phyloP scores from a whole-genome alignment of 1,140 invertebrate species.

The Bombus terrestris region DNA sequence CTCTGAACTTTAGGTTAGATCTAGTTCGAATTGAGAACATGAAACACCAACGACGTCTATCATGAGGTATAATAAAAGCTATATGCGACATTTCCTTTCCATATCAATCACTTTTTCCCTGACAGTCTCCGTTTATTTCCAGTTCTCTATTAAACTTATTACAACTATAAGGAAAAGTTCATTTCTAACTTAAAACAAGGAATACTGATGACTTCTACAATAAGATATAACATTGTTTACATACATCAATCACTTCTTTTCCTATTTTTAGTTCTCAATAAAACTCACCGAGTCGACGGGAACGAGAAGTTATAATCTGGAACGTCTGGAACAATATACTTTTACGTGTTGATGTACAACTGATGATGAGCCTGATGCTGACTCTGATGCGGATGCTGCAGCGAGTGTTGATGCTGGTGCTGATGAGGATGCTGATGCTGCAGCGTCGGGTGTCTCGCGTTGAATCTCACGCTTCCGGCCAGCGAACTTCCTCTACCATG shows the following conservation, averaged over 20 bases:
- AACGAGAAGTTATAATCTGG: conserved; percentile 46
- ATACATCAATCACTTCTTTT: background rate
- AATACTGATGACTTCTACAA: too few species aligned
- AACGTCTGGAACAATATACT: conserved; percentile 18
- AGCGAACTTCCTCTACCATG: conserved; percentile 78
- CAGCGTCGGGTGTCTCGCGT: conserved; percentile 73
- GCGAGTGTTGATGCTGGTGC: conserved; percentile 67
- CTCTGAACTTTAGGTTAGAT: background rate
- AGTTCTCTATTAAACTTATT: background rate
- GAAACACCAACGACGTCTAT: background rate
- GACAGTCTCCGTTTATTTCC: background rate
- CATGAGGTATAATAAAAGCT: background rate
- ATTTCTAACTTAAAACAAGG: too few species aligned
- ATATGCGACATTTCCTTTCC: background rate
- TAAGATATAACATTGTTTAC: too few species aligned
- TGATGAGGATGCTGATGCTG: conserved; percentile 70
- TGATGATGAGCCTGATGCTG: conserved; percentile 71
- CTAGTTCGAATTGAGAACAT: background rate
- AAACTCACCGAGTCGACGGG: conserved; percentile 49
- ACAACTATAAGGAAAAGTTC: too few species aligned
- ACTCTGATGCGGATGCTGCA: conserved; percentile 64
- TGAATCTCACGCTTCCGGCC: conserved; percentile 78
- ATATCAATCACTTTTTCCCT: background rate
- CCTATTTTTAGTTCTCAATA: background rate
- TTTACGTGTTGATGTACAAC: conserved; percentile 75